phyloP scores from a whole-genome alignment of 2,888 invertebrate species.

The Ptychoptera contaminata region DNA sequence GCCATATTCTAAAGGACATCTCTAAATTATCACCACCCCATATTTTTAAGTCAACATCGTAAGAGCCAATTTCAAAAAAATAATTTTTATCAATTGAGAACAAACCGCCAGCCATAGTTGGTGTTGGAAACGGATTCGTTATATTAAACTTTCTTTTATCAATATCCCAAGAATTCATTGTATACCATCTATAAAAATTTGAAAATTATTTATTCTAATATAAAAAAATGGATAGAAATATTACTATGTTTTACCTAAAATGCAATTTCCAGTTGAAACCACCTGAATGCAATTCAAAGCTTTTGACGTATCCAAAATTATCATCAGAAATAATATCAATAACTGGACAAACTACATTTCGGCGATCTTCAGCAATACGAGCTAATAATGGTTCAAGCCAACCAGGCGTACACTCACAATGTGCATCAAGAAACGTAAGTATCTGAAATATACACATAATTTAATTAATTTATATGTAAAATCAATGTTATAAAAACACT shows the following conservation, averaged over 20 bases:
- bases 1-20: slow-evolving; percentile 92
- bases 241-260: slow-evolving; percentile 34
- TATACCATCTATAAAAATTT: slow-evolving; percentile 40
- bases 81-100: slow-evolving; percentile 70
- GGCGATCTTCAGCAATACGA: slow-evolving; percentile 30
- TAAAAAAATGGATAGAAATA: not conserved
- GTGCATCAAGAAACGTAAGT: slow-evolving; percentile 90
- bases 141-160: slow-evolving; percentile 52
- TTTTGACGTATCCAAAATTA: slow-evolving; percentile 86
- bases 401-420: slow-evolving; percentile 80
- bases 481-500: no score
- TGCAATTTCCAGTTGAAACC: slow-evolving; percentile 97
- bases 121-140: slow-evolving; percentile 61
- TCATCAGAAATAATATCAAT: slow-evolving; percentile 93
- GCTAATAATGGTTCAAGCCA: slow-evolving; percentile 63
- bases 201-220: not conserved
- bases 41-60: slow-evolving; percentile 86
- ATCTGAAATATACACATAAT: slow-evolving; percentile 17
- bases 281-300: slow-evolving; percentile 86
- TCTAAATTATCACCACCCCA: slow-evolving; percentile 99
- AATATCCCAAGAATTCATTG: slow-evolving; percentile 41
- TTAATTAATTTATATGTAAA: no score
- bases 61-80: slow-evolving; percentile 76
- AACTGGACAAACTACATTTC: slow-evolving; percentile 47
- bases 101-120: slow-evolving; percentile 86